Evolutionary conservation across 2,888 invertebrate genomes (phyloP).

Genomic region (Prosopocoilus inquinatus): DNA sequence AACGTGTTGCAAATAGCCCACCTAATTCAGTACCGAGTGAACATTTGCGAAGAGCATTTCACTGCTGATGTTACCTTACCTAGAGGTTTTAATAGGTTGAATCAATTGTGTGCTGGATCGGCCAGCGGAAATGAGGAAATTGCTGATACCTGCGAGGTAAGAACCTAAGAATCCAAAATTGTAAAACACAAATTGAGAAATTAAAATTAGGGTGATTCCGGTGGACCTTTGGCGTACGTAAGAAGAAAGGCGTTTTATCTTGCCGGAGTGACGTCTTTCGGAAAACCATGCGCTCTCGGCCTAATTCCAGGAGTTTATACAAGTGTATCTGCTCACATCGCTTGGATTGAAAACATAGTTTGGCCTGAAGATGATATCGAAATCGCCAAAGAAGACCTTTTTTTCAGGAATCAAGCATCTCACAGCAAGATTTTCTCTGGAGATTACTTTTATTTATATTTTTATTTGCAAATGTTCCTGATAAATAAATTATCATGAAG

Average conservation of each 20-base stretch:
- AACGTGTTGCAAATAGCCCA: conserved; percentile 51
- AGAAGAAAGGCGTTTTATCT: too few species aligned
- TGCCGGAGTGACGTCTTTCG: conserved; percentile 51
- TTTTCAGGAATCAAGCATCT: too few species aligned
- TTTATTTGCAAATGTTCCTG: too few species aligned
- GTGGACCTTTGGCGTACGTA: conserved; percentile 59
- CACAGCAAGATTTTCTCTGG: too few species aligned
- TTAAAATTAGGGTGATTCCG: conserved; percentile 58
- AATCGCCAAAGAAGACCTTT: too few species aligned
- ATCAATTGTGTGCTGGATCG: neutral
- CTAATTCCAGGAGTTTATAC: conserved; percentile 48
- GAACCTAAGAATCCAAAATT: too few species aligned
- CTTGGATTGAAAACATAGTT: conserved; percentile 50
- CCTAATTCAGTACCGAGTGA: conserved; percentile 40
- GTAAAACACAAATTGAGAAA: neutral
- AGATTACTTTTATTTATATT: too few species aligned
- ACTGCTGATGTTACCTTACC: neutral
- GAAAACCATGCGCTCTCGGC: conserved; percentile 44
- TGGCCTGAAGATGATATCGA: conserved; percentile 43
- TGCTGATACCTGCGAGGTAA: neutral
- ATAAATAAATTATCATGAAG: too few species aligned
- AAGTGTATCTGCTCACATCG: conserved; percentile 45
- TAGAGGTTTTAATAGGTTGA: conserved; percentile 8
- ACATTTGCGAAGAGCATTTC: conserved; percentile 40
- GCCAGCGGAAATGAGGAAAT: neutral